Evolutionary conservation across 2,888 invertebrate genomes (phyloP), one percentile per base, ranked within the genome.

Genomic region (Euspilapteryx auroguttella): DNA sequence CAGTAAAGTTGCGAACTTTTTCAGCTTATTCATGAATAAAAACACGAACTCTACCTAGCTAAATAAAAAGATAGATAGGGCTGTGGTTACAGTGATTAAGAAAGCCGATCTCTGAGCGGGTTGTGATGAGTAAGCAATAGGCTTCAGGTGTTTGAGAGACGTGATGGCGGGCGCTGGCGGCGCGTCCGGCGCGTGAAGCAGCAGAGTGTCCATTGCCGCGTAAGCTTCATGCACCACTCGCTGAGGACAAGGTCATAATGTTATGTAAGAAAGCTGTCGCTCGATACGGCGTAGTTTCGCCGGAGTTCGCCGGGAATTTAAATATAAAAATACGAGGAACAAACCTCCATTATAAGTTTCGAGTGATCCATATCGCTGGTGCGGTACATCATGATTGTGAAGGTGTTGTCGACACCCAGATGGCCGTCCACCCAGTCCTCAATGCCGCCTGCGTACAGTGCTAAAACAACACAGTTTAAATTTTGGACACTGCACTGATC

Each of bases 351-450:
- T 7, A 53, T 41, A 30, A 59, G 40, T 36, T 57, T 64, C 1
- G 52, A 32, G 29, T 53, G 56, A 30, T 57, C 51, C 1, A 54
- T 45, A 31, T 71, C 69, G 2, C 56, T 39, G 0, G 61, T 58
- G 10, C 65, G 53, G 31, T 55, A 65, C 62, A 75, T 53, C 59
- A 69, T 65, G 9, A 75, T 52, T 2, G 68, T 57, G 36, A 65
- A 75, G 0, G 73, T 66, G 32, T 71, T 65, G 39, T 73, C 73
- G 10, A 73, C 59, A 7, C 71, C 73, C 27, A 68, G 36, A 34
- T 73, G 73, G 2, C 73, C 62, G 32, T 73, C 71, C 2, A 71
- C 53, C 73, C 75, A 75, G 37, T 75, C 73, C 42, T 75, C 73
- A 21, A 75, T 62, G 3, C 73, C 73, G 8, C 73, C 73, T 1